Evolutionary conservation across 1,140 invertebrate genomes (phyloP), one percentile per base, ranked within the genome.

Genomic region (Zaprionus davidi): DNA sequence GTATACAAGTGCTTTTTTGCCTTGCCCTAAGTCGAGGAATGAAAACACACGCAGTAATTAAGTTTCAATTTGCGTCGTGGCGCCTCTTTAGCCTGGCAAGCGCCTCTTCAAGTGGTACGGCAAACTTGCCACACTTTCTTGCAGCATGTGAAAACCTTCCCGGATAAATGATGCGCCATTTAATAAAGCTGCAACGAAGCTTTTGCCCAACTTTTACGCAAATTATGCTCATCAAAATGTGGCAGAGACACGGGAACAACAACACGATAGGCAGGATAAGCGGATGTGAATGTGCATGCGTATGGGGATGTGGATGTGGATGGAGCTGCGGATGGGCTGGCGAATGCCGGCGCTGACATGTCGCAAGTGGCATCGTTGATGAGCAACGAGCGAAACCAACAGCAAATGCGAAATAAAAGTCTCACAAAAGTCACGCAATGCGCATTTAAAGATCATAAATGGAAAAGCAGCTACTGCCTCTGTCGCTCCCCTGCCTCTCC

Each of bases 111-210:
- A 75, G 72, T 70, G 46, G 24, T 17, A 38, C 15, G 26, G 11
- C 56, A 68, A 20, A 63, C 51, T 56, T 31, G 5, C 22, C 20
- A 56, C 65, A 62, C 17, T 56, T 60, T 55, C 49, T 5, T 62
- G 41, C 57, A 57, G 7, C 28, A 34, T 67, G 62, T 58, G 81
- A 78, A 78, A 84, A 69, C 38, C 20, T 64, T 66, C 65, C 9
- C 76, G 57, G 65, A 76, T 82, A 82, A 86, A 82, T 86, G 72
- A 86, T 86, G 83, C 82, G 77, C 68, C 76, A 85, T 85, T 85
- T 85, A 86, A 85, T 85, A 86, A 86, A 79, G 79, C 82, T 55
- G 59, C 36, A 51, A 6, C 46, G 3, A 46, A 57, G 26, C 31
- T 38, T 58, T 22, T 49, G 72, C 12, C 28, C 31, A 71, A 76